Evolutionary conservation across 2,113 vertebrate genomes (phyloP).

Genomic region (Siphamia tubifer): DNA sequence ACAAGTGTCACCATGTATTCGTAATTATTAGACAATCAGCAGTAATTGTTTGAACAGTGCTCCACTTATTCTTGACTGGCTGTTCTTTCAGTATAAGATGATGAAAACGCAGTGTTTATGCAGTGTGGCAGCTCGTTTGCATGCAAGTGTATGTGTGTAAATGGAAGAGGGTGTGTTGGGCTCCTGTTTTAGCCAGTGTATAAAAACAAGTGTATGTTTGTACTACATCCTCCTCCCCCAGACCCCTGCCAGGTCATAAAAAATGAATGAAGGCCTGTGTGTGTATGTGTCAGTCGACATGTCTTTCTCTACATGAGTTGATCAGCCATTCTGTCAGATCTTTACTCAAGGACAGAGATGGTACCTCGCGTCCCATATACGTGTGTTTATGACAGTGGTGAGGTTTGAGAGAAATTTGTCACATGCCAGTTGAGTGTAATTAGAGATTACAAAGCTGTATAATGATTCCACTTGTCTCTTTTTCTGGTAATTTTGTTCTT

Average conservation of each 20-base stretch:
- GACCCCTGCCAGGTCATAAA: conserved; percentile 47
- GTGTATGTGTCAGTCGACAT: not conserved
- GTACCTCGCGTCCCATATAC: not conserved
- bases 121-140: not conserved
- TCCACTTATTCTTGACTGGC: not conserved
- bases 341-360: conserved; percentile 2
- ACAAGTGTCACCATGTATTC: not conserved
- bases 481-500: not conserved
- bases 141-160: not conserved
- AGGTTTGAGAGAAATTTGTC: not conserved
- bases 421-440: not conserved
- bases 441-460: not conserved
- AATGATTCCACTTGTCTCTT: not conserved
- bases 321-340: conserved; percentile 48
- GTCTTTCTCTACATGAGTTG: conserved; percentile 2
- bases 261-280: conserved; percentile 53
- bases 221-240: conserved; percentile 36
- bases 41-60: not conserved
- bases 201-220: conserved; percentile 60
- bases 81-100: not conserved
- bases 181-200: conserved; percentile 36
- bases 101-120: not conserved
- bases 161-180: not conserved
- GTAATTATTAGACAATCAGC: not conserved
- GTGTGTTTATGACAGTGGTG: not conserved